These are phyloP conservation scores for Elymnias hypermnestra DNA, from an alignment of 1,140 invertebrate species.

Conservation along the genomic window DNA sequence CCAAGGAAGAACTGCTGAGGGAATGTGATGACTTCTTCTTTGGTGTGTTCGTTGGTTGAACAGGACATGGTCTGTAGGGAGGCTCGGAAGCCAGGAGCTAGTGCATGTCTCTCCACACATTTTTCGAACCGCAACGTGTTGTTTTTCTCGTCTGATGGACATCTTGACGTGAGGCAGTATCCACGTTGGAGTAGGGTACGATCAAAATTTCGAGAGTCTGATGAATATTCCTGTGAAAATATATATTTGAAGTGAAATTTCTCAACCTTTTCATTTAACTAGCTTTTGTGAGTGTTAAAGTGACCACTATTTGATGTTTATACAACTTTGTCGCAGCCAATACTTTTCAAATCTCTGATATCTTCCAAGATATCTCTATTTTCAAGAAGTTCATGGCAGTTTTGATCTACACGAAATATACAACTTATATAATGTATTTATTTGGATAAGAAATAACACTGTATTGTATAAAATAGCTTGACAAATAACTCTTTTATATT, in stretches of 20 bases:
- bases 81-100: constrained; percentile 16
- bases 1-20: constrained; percentile 24
- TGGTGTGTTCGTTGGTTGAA: constrained; percentile 1
- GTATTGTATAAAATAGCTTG: no score
- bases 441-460: no score
- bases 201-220: constrained; percentile 26
- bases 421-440: no score
- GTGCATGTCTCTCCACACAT: constrained; percentile 31
- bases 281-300: no score
- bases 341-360: no score
- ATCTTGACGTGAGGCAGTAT: constrained; percentile 33
- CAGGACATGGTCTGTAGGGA: constrained; percentile 30
- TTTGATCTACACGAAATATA: no score
- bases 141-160: constrained; percentile 24
- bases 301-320: no score
- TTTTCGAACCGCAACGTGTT: constrained; percentile 31
- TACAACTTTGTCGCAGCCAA: no score
- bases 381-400: no score
- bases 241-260: neutral
- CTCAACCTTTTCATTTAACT: no score
- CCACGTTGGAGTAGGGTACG: constrained; percentile 36
- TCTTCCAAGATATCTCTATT: no score
- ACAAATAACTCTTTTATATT: no score
- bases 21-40: constrained; percentile 14
- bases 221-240: constrained; percentile 27